phyloP scores from a whole-genome alignment of 2,888 invertebrate genomes.

The Mycogona germanica region DNA sequence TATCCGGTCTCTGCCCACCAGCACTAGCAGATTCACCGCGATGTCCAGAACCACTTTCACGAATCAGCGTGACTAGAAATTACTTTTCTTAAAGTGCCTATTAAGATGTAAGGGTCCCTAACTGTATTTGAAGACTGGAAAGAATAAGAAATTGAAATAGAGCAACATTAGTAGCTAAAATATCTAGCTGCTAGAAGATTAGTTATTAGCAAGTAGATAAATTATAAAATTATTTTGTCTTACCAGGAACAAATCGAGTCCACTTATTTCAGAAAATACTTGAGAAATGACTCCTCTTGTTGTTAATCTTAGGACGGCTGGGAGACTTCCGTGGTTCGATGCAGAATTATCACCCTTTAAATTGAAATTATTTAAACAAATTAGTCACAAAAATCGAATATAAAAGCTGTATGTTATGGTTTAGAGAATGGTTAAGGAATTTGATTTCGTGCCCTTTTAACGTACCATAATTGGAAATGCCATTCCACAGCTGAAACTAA shows the following conservation, averaged over 20 bases:
- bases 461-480: constrained; percentile 29
- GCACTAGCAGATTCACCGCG: background rate
- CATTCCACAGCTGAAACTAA: constrained; percentile 34
- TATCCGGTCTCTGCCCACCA: background rate
- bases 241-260: constrained; percentile 36
- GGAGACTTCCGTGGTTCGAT: constrained; percentile 31
- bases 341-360: constrained; percentile 16
- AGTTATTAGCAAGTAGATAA: too few species aligned
- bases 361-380: constrained; percentile 13
- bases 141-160: too few species aligned
- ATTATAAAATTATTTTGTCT: too few species aligned
- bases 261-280: constrained; percentile 34
- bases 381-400: too few species aligned
- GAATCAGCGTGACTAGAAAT: background rate
- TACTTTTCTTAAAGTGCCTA: constrained; percentile 4
- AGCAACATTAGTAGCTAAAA: too few species aligned
- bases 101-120: constrained; percentile 12
- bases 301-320: constrained; percentile 34
- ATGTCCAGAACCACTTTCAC: background rate
- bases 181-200: too few species aligned
- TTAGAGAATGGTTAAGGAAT: background rate
- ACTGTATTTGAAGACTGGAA: constrained; percentile 3
- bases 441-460: constrained; percentile 12
- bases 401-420: constrained; percentile 16
- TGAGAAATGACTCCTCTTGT: constrained; percentile 34